A percentile compares a stretch with the other conserved stretches of the same genome.
Evolutionary conservation across 2,797 vertebrate genomes (phyloP).

Genomic region (Cryptoprocta ferox): DNA sequence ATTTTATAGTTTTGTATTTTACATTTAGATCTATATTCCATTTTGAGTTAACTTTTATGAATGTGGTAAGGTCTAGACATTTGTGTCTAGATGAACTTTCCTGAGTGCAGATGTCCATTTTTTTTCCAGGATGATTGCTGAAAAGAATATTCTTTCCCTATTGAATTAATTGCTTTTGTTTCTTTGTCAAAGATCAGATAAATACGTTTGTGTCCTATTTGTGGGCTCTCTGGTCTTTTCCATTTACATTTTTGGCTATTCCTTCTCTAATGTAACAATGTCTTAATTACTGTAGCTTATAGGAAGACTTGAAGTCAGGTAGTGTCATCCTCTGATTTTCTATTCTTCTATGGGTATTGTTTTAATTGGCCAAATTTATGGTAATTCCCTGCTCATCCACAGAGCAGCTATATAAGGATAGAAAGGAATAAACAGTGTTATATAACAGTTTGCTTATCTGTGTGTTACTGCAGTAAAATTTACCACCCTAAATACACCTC

Average conservation of each 20-base stretch:
- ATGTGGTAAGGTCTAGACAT: background rate
- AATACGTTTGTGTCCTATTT: background rate
- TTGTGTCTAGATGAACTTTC: background rate
- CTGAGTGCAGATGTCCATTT: background rate
- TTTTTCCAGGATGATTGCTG: background rate
- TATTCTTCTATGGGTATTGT: background rate
- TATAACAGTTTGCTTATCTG: background rate
- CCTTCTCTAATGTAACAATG: background rate
- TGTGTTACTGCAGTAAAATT: background rate
- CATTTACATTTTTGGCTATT: background rate
- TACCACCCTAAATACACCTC: background rate
- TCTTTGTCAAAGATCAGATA: background rate
- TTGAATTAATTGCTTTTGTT: background rate
- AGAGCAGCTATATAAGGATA: background rate
- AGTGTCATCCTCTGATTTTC: background rate
- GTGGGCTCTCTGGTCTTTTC: background rate
- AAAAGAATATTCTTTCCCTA: background rate
- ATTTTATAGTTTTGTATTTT: background rate
- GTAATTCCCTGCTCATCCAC: background rate
- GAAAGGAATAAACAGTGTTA: background rate
- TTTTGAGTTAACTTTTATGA: background rate
- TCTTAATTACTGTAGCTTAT: background rate
- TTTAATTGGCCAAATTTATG: background rate
- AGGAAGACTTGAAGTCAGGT: background rate
- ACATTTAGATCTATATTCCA: background rate